These are phyloP conservation scores for Microplitis demolitor DNA, from an alignment of 1,140 invertebrate genomes.

Conservation along the genomic window DNA sequence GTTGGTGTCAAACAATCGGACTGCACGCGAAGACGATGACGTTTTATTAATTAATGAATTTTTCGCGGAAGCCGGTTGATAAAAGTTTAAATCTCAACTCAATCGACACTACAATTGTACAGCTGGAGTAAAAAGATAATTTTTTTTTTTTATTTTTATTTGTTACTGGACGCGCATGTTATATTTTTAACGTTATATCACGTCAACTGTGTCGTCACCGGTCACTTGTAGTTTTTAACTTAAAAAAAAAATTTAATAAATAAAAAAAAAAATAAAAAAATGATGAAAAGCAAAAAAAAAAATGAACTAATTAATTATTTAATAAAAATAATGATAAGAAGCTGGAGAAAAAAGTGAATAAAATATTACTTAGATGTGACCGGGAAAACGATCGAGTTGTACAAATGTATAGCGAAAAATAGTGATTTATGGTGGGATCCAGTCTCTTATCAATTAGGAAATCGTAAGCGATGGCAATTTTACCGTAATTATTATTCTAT, in stretches of 20 bases:
- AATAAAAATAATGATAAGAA: not conserved
- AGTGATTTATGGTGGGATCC: conserved; percentile 46
- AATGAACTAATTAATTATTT: conserved; percentile 4
- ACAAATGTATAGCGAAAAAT: conserved; percentile 57
- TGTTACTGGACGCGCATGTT: conserved; percentile 6
- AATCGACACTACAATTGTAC: not conserved
- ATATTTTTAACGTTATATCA: conserved; percentile 7
- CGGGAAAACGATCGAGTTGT: conserved; percentile 47
- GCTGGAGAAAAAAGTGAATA: not conserved
- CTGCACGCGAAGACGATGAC: conserved; percentile 4
- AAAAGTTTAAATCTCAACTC: conserved; percentile 8
- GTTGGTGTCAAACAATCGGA: conserved; percentile 28
- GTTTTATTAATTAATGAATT: conserved; percentile 19
- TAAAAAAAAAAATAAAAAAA: not conserved
- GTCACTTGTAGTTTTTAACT: not conserved
- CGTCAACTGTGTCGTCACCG: conserved; percentile 5
- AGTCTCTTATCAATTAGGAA: conserved; percentile 41
- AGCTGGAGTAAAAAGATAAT: not conserved
- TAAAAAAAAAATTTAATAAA: not conserved
- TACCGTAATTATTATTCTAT: conserved; percentile 38
- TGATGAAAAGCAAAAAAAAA: conserved; percentile 12
- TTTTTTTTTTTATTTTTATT: not conserved
- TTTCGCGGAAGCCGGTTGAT: conserved; percentile 40
- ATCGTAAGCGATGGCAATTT: conserved; percentile 37
- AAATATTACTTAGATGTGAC: not conserved